These are phyloP conservation scores for Pangasius mekongensis DNA, from an alignment of 2,797 vertebrate species.

Conservation along the genomic window DNA sequence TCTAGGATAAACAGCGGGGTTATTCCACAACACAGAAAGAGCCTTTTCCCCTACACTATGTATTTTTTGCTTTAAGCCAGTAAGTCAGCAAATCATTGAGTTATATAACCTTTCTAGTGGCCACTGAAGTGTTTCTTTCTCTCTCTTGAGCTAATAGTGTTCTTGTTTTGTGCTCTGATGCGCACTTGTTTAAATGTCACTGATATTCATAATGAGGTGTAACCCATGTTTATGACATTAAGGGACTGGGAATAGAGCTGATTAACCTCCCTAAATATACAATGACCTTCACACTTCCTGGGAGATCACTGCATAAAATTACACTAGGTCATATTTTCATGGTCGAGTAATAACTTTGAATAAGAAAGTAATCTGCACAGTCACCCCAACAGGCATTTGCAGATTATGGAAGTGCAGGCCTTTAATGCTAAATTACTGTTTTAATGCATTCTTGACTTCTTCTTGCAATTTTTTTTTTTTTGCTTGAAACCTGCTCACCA, in stretches of 20 bases:
- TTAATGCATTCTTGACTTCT: neutral
- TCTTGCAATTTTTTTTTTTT: neutral
- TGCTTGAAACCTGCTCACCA: neutral
- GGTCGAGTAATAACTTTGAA: neutral
- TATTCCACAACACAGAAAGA: neutral
- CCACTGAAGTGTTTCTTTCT: constrained; percentile 15
- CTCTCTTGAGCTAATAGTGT: constrained; percentile 23
- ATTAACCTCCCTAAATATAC: constrained; percentile 42
- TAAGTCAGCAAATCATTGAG: neutral
- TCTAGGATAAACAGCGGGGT: neutral
- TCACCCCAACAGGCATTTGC: neutral
- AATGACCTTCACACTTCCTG: constrained; percentile 43
- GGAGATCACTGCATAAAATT: neutral
- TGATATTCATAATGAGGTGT: constrained; percentile 49
- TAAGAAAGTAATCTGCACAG: neutral
- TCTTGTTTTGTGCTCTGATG: neutral
- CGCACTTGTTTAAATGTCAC: constrained; percentile 49
- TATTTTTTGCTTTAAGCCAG: neutral
- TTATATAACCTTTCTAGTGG: constrained; percentile 8
- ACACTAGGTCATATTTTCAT: neutral
- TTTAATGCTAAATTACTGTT: neutral
- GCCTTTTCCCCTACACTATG: neutral
- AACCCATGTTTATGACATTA: constrained; percentile 37
- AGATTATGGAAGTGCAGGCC: neutral
- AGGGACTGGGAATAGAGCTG: constrained; percentile 19